Conservation (phyloP, 2,888 invertebrate genomes). For the Tenthredo scrophulariae region DNA sequence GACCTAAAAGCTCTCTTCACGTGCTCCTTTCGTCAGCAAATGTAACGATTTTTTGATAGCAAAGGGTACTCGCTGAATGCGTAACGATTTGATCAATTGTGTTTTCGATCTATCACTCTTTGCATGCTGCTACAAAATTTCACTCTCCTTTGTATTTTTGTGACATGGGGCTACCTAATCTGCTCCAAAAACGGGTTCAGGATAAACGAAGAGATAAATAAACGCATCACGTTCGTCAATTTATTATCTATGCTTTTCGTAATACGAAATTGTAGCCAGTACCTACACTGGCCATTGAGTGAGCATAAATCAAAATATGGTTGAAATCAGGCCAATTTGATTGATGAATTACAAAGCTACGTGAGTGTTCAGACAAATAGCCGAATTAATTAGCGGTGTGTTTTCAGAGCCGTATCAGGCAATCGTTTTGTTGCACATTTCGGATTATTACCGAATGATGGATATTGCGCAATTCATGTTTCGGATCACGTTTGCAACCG, state of each 20-base stretch:
- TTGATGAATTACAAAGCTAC: slow-evolving; percentile 7
- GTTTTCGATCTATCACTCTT: not conserved
- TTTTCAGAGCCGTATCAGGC: not conserved
- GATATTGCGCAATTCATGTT: slow-evolving; percentile 9
- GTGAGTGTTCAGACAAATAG: not conserved
- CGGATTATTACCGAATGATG: not conserved
- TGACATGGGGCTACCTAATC: not conserved
- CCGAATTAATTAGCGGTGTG: not conserved
- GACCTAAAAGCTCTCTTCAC: not conserved
- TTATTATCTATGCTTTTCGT: not conserved
- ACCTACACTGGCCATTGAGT: not conserved
- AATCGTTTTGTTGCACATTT: not conserved
- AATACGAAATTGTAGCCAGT: not conserved
- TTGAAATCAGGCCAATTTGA: not conserved
- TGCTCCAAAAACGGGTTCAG: not conserved
- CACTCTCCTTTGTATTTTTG: not conserved
- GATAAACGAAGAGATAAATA: not conserved
- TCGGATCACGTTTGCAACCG: slow-evolving; percentile 24
- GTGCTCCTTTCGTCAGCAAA: not conserved
- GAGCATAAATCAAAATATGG: not conserved
- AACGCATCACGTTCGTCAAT: not conserved
- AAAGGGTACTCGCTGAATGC: not conserved
- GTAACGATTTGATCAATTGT: slow-evolving; percentile 16
- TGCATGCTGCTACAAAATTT: not conserved
- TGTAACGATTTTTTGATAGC: not conserved